Evolutionary conservation across 2,888 invertebrate species (phyloP).

Genomic region (Parascotia fuliginaria): DNA sequence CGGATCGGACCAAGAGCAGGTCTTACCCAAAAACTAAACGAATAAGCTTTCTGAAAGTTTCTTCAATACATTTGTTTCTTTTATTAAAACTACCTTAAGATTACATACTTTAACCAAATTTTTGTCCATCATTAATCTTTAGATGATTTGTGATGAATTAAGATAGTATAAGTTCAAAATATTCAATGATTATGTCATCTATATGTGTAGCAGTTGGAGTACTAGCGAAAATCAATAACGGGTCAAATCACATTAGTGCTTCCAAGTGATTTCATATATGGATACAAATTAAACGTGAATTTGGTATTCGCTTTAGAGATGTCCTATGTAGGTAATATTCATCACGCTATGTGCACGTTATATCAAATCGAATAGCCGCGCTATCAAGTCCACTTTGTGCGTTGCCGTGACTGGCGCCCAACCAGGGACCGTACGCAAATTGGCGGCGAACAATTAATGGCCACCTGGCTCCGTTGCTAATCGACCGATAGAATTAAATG

Average conservation of each 20-base stretch:
- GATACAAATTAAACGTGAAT: conserved; percentile 10
- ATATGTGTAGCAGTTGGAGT: no score
- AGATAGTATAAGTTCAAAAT: no score
- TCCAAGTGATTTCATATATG: conserved; percentile 2
- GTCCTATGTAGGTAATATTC: conserved; percentile 43
- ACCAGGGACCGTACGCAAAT: conserved; percentile 69
- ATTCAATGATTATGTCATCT: no score
- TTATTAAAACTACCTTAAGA: no score
- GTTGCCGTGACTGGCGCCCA: conserved; percentile 60
- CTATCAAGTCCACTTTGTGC: conserved; percentile 53
- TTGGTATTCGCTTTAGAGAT: conserved; percentile 17
- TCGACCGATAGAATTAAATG: conserved; percentile 86
- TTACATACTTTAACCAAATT: no score
- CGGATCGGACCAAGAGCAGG: conserved; percentile 40
- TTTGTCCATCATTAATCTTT: no score
- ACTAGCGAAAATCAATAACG: not conserved
- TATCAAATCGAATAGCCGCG: conserved; percentile 50
- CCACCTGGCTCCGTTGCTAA: conserved; percentile 78
- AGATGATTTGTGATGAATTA: no score
- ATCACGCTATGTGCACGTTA: conserved; percentile 47
- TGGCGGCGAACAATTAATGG: conserved; percentile 80
- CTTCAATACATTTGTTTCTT: no score
- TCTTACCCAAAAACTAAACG: conserved; percentile 28
- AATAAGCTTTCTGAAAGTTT: not conserved
- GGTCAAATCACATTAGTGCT: not conserved